Base-by-base conservation (phyloP, 2,888 invertebrate genomes). In the Ectemnius continuus region DNA sequence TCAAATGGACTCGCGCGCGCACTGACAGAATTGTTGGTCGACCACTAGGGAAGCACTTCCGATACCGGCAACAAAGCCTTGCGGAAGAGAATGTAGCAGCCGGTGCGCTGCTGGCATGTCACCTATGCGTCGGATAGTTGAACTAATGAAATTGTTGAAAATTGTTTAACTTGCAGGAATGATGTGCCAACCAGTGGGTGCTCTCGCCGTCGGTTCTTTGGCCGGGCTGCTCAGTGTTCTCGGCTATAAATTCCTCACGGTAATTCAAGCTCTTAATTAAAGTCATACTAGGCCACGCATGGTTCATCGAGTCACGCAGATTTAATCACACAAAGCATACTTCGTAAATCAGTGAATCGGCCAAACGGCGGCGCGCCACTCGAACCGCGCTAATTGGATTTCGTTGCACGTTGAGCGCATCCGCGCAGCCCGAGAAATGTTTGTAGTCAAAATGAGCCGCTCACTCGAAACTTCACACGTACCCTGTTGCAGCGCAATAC, bases 171-270 rank as follows among this genome's bases (percentile, higher is more conserved):
- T 36, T 48, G 23, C 76, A 90, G 90, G 87, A 70, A 88, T 98
- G 93, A 94, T 96, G 92, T 93, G 97, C 65, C 93, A 95, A 67
- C 96, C 98, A 0, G 96, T 94, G 80, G 97, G 96, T 0, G 98
- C 98, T 2, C 89, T 98, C 47, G 92, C 95, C 58, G 92, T 98
- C 72, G 98, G 98, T 14, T 93, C 94, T 58, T 90, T 95, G 16
- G 96, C 97, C 65, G 98, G 95, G 16, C 82, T 93, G 3, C 88
- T 98, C 58, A 97, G 97, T 67, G 96, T 97, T 5, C 84, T 95
- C 23, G 98, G 98, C 70, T 98, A 96, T 91, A 93, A 93, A 83
- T 95, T 93, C 88, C 90, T 96, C 88, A 94, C 95, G 91, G 96
- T 96, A 91, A 93, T 93, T 64, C 28, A 47, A 14, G n/a, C 13